Evolutionary conservation across 2,113 vertebrate species (phyloP), one percentile per base, ranked within the genome.

Genomic region (Podarcis muralis): DNA sequence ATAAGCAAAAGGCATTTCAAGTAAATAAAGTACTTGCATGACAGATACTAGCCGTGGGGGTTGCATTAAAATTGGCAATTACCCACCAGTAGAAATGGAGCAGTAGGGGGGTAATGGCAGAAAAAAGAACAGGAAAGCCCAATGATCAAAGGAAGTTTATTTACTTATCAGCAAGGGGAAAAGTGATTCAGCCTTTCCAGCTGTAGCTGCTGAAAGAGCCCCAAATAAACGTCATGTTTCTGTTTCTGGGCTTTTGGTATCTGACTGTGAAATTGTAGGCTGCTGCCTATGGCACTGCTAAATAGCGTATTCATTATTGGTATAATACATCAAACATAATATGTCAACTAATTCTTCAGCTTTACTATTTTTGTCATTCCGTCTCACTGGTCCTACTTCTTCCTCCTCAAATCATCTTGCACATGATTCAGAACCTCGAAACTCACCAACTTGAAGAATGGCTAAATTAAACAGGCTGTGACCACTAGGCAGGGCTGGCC

Each of bases 1-100:
- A 32, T 77, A 87, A 91, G 27, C 1, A 74, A 80, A 53, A 74
- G 30, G 16, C 84, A 0, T 82, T 88, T 79, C 74, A 90, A 75
- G n/a, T 57, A 87, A 92, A 59, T 32, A 81, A 84, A 82, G 40
- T 43, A 87, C 75, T 90, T 53, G 22, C 2, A 32, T 3, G 83
- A 81, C 75, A 91, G 32, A 20, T 81, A 83, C 40, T 79, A 87
- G 32, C 20, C 5, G 71, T 74, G 79, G 84, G 43, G 30, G 32
- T 37, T n/a, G 18, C 12, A 1, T 16, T 22, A 72, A 79, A 90
- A 79, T 16, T 88, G 81, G 40, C 72, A 90, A 27, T 88, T 87
- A 85, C 4, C 80, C 23, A 0, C 37, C 86, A 78, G 37, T 48
- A 48, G 81, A 86, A 85, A 25, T 0, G 0, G 35, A 79, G n/a